A percentile compares a stretch with the other conserved stretches of the same genome.
These are phyloP conservation scores for Drosophila kurseongensis DNA, from an alignment of 1,140 invertebrate genomes.

Conservation along the genomic window DNA sequence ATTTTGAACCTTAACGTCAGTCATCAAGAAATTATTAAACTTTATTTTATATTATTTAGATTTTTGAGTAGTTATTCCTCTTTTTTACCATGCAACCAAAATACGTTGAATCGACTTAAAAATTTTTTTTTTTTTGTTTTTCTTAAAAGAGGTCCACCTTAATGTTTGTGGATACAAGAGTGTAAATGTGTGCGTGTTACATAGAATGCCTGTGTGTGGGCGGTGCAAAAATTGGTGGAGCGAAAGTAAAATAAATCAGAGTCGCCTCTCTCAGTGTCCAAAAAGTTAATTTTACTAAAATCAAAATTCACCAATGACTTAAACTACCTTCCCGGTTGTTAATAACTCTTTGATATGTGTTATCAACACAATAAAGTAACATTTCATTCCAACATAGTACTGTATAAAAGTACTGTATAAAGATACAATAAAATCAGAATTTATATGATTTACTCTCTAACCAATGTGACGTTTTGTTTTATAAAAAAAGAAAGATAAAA, in stretches of 20 bases:
- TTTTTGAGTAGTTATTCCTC: too few species aligned
- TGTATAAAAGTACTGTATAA: background rate
- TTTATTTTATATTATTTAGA: too few species aligned
- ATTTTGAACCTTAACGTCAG: too few species aligned
- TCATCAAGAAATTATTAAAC: too few species aligned
- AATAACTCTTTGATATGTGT: too few species aligned
- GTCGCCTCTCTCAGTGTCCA: constrained; percentile 1
- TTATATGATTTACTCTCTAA: too few species aligned
- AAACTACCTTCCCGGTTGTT: background rate
- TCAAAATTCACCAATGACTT: background rate
- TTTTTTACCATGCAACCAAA: too few species aligned
- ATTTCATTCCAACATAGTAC: background rate
- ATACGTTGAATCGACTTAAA: too few species aligned
- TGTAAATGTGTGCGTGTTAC: constrained; percentile 19
- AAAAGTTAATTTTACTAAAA: background rate
- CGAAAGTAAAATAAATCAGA: constrained; percentile 30
- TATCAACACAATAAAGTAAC: background rate
- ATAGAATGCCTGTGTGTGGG: constrained; percentile 50
- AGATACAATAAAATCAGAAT: too few species aligned
- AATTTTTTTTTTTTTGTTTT: background rate
- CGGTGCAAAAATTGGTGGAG: constrained; percentile 15
- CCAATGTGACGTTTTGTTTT: too few species aligned
- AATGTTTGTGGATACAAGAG: background rate
- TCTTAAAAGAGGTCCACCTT: constrained; percentile 2
- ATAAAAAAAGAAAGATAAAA: background rate